phyloP scores from a whole-genome alignment of 1,140 invertebrate species.

The Zaprionus taronus region DNA sequence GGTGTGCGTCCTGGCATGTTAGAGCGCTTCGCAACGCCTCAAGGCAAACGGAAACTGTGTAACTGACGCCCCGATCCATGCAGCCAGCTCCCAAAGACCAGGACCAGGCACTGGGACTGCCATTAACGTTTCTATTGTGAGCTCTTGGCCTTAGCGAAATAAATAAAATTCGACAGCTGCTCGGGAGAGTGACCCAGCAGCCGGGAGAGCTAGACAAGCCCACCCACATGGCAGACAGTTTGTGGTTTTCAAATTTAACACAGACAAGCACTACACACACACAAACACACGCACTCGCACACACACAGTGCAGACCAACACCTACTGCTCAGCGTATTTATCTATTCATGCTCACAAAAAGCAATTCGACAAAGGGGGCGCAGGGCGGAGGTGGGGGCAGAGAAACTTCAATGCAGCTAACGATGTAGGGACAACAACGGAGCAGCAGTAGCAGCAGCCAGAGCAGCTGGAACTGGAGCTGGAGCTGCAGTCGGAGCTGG shows the following conservation, averaged over 20 bases:
- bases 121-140: constrained; percentile 83
- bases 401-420: constrained; percentile 79
- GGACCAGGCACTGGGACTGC: constrained; percentile 48
- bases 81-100: not conserved
- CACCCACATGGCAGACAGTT: constrained; percentile 61
- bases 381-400: constrained; percentile 11
- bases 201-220: constrained; percentile 24
- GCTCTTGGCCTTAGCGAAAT: constrained; percentile 80
- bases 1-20: constrained; percentile 28
- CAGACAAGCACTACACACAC: constrained; percentile 42
- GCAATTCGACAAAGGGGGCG: constrained; percentile 55
- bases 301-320: constrained; percentile 41
- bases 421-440: constrained; percentile 72
- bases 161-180: constrained; percentile 80
- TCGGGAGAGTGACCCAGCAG: constrained; percentile 46
- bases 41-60: constrained; percentile 79
- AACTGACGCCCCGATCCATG: constrained; percentile 61
- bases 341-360: constrained; percentile 81
- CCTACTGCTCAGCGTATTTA: constrained; percentile 71
- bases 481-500: constrained; percentile 33
- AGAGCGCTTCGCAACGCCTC: constrained; percentile 53
- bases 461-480: constrained; percentile 34
- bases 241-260: constrained; percentile 74
- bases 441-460: constrained; percentile 22
- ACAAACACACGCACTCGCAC: constrained; percentile 24